phyloP scores from a whole-genome alignment of 2,113 vertebrate species.

The Pangasianodon gigas region DNA sequence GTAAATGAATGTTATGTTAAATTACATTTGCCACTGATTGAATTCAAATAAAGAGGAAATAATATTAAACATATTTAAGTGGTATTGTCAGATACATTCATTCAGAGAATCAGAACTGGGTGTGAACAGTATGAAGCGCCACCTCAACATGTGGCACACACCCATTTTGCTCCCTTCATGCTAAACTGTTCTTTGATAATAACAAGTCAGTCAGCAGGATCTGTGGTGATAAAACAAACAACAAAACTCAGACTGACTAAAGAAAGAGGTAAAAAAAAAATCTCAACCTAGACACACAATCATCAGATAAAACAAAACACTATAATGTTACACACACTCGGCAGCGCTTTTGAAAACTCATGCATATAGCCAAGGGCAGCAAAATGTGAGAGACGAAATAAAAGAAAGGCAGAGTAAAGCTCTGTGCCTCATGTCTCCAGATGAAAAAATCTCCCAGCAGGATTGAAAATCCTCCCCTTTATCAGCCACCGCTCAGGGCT shows the following conservation, averaged over 20 bases:
- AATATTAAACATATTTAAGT: not conserved
- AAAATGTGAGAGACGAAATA: slow-evolving; percentile 38
- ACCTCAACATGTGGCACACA: slow-evolving; percentile 3
- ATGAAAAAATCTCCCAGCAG: slow-evolving; percentile 59
- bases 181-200: slow-evolving; percentile 25
- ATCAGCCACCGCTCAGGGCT: slow-evolving; percentile 50
- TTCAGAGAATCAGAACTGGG: not conserved
- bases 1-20: no score
- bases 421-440: slow-evolving; percentile 56
- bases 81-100: not conserved
- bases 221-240: slow-evolving; percentile 13
- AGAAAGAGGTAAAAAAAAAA: slow-evolving; percentile 15
- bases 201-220: slow-evolving; percentile 6
- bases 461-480: slow-evolving; percentile 55
- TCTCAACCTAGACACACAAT: slow-evolving; percentile 2
- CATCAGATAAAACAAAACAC: slow-evolving; percentile 58
- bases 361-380: slow-evolving; percentile 64
- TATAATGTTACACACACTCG: slow-evolving; percentile 41
- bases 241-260: not conserved
- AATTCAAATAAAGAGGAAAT: not conserved
- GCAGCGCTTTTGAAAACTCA: slow-evolving; percentile 51
- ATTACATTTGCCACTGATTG: no score
- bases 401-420: slow-evolving; percentile 47
- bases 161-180: not conserved
- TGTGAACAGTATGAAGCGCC: not conserved